These are phyloP conservation scores for Falco naumanni DNA, from an alignment of 2,797 vertebrate genomes.

Conservation along the genomic window DNA sequence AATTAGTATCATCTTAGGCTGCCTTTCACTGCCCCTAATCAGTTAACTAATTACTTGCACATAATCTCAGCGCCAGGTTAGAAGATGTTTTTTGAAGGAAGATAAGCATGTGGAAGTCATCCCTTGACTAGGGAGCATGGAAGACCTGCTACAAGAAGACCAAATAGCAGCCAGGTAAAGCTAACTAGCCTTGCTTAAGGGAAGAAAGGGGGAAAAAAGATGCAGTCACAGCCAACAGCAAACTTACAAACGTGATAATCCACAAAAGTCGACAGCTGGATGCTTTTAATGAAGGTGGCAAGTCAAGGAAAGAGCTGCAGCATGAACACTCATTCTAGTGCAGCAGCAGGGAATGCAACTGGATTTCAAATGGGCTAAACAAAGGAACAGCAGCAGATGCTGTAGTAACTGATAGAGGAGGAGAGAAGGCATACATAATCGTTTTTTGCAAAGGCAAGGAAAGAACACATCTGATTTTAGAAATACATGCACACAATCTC, in stretches of 20 bases:
- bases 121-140: background rate
- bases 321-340: background rate
- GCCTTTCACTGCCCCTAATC: conserved; percentile 52
- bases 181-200: background rate
- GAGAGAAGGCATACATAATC: background rate
- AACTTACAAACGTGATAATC: background rate
- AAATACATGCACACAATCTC: background rate
- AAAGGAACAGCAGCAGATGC: background rate
- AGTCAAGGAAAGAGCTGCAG: background rate
- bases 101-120: background rate
- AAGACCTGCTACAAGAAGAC: background rate
- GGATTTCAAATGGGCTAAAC: background rate
- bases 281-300: background rate
- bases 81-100: background rate
- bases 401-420: background rate
- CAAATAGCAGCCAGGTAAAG: background rate
- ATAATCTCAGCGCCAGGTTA: background rate
- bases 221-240: background rate
- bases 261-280: background rate
- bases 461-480: background rate
- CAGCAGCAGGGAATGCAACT: accelerated
- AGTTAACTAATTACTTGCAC: conserved; percentile 50
- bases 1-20: conserved; percentile 55
- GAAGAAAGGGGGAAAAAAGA: background rate
- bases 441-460: background rate